These are phyloP conservation scores for Drosophila monieri DNA, from an alignment of 2,888 invertebrate species.

Conservation along the genomic window DNA sequence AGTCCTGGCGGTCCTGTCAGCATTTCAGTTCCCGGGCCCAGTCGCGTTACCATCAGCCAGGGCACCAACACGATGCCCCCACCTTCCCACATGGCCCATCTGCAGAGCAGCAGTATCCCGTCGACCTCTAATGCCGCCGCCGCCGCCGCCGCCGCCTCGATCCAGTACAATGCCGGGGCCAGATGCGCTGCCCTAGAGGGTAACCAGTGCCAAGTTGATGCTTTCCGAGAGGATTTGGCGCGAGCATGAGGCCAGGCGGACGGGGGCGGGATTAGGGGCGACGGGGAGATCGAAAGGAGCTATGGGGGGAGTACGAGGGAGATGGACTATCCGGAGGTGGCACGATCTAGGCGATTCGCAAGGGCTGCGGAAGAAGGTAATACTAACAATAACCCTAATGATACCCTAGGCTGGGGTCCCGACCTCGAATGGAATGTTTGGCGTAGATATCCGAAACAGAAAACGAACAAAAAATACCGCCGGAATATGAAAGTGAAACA, in stretches of 20 bases:
- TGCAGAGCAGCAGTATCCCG: too few relatives aligned
- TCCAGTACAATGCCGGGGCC: not conserved
- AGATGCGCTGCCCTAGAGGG: not conserved
- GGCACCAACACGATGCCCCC: not conserved
- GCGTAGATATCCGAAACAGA: not conserved
- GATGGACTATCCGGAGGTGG: too few relatives aligned
- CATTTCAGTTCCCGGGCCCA: not conserved
- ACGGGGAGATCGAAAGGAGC: too few relatives aligned
- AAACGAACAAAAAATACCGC: not conserved
- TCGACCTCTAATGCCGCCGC: too few relatives aligned
- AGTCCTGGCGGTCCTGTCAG: not conserved
- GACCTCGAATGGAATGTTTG: not conserved
- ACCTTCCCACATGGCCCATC: too few relatives aligned
- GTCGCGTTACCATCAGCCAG: not conserved
- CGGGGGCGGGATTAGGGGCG: not conserved
- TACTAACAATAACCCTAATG: not conserved
- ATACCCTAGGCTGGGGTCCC: not conserved
- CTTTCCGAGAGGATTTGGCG: not conserved
- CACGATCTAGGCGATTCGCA: too few relatives aligned
- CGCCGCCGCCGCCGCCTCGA: not conserved
- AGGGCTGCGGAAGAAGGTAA: too few relatives aligned
- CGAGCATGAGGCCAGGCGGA: not conserved
- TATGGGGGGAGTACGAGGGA: too few relatives aligned
- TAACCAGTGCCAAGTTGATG: not conserved
- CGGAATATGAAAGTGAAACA: not conserved